Percentiles rank a stretch among this genome's conserved stretches.
Evolutionary conservation across 2,113 vertebrate species (phyloP).

Genomic region (Peromyscus polionotus): DNA sequence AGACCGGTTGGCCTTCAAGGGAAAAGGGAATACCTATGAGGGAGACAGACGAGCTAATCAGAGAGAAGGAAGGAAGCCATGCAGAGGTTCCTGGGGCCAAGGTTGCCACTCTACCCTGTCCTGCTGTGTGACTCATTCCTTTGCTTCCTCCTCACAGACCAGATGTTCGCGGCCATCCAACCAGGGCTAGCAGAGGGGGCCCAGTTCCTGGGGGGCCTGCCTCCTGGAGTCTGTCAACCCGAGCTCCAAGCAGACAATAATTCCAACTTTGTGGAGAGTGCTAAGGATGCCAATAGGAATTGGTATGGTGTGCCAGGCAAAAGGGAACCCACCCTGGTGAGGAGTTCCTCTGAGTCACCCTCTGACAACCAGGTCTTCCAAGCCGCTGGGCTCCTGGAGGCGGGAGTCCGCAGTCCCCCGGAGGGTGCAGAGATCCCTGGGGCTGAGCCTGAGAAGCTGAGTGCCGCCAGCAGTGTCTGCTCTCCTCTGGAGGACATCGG

Average conservation of each 20-base stretch:
- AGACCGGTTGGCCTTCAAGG: not conserved
- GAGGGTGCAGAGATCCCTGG: slow-evolving; percentile 92
- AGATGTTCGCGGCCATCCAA: slow-evolving; percentile 85
- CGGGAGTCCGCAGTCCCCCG: slow-evolving; percentile 90
- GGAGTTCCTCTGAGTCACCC: slow-evolving; percentile 36
- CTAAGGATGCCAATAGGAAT: slow-evolving; percentile 93
- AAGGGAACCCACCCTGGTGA: slow-evolving; percentile 74
- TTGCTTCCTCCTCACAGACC: slow-evolving; percentile 52
- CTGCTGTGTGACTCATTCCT: slow-evolving; percentile 57
- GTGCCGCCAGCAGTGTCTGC: slow-evolving; percentile 80
- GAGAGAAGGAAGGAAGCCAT: not conserved
- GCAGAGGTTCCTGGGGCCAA: not conserved
- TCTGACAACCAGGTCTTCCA: slow-evolving; percentile 83
- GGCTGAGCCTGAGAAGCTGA: slow-evolving; percentile 49
- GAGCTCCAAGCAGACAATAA: slow-evolving; percentile 92
- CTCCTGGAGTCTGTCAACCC: slow-evolving; percentile 64
- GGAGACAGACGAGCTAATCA: not conserved
- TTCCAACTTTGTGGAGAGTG: slow-evolving; percentile 93
- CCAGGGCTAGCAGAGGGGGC: slow-evolving; percentile 52
- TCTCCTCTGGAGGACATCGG: slow-evolving; percentile 92
- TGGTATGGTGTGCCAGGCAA: slow-evolving; percentile 88
- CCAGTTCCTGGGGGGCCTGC: slow-evolving; percentile 63
- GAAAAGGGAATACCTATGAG: not conserved
- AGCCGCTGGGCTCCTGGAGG: slow-evolving; percentile 47
- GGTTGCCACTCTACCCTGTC: not conserved